A percentile compares a stretch with the other conserved stretches of the same genome.
Conservation (phyloP, 2,888 invertebrate genomes). For the Eristalis pertinax region DNA sequence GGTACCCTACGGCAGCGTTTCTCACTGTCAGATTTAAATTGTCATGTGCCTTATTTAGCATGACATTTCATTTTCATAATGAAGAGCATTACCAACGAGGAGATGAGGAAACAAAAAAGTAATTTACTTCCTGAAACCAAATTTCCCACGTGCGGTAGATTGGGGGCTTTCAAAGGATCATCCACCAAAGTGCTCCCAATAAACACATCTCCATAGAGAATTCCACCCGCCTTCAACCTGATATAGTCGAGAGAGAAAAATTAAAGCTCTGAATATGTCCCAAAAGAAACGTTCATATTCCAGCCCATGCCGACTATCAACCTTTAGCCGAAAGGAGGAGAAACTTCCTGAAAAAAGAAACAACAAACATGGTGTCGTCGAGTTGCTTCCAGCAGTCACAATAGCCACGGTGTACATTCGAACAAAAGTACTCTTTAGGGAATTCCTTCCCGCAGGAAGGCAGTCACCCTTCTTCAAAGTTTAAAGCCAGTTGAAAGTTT, state of each 20-base stretch:
- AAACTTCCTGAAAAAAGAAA: constrained; percentile 4
- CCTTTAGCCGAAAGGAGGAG: neutral
- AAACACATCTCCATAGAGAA: constrained; percentile 17
- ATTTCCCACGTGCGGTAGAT: constrained; percentile 16
- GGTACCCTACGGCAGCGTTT: neutral
- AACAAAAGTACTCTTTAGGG: constrained; percentile 33
- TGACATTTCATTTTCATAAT: neutral
- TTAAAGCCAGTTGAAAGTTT: constrained; percentile 7
- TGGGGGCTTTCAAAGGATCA: constrained; percentile 4
- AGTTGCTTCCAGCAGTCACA: constrained; percentile 26
- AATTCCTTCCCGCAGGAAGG: neutral
- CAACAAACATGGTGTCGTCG: constrained; percentile 14
- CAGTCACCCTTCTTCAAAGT: neutral
- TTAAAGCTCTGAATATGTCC: constrained; percentile 36
- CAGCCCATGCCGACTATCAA: constrained; percentile 17
- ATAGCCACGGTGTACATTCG: constrained; percentile 36
- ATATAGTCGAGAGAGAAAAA: neutral
- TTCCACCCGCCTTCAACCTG: neutral
- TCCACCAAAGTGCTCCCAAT: neutral
- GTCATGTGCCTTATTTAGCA: neutral
- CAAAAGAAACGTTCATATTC: constrained; percentile 26
- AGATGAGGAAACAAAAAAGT: neutral
- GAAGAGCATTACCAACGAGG: neutral
- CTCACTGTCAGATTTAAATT: constrained; percentile 1
- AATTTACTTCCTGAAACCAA: constrained; percentile 4